These are phyloP conservation scores for Cerceris rybyensis DNA, from an alignment of 2,888 invertebrate genomes.

Conservation along the genomic window DNA sequence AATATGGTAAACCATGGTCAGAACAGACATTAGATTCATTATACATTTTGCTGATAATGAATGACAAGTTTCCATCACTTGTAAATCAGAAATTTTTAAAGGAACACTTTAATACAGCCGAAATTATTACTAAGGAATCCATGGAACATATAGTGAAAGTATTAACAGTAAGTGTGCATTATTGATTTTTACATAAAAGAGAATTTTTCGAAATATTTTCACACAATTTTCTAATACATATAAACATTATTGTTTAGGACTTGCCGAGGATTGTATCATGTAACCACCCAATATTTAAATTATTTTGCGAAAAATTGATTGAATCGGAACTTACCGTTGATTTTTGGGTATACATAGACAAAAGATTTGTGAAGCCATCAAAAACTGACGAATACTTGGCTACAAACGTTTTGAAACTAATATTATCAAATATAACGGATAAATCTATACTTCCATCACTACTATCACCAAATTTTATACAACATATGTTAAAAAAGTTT, in stretches of 20 bases:
- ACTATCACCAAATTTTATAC: slow-evolving; percentile 86
- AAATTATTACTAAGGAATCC: slow-evolving; percentile 85
- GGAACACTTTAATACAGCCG: slow-evolving; percentile 83
- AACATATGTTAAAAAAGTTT: slow-evolving; percentile 86
- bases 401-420: slow-evolving; percentile 84
- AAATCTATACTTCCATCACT: slow-evolving; percentile 84
- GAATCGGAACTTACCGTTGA: slow-evolving; percentile 82
- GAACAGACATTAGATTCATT: slow-evolving; percentile 87
- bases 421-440: slow-evolving; percentile 83
- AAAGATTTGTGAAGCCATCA: slow-evolving; percentile 83
- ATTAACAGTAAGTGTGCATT: slow-evolving; percentile 84
- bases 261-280: slow-evolving; percentile 84
- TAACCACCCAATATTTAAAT: slow-evolving; percentile 86
- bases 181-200: not conserved
- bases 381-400: slow-evolving; percentile 85
- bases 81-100: slow-evolving; percentile 84
- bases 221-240: slow-evolving; percentile 18
- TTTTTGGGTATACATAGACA: slow-evolving; percentile 85
- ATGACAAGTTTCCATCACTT: slow-evolving; percentile 82
- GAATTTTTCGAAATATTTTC: slow-evolving; percentile 17
- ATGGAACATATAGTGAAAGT: slow-evolving; percentile 84
- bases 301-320: slow-evolving; percentile 84
- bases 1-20: slow-evolving; percentile 85
- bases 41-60: slow-evolving; percentile 84
- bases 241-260: slow-evolving; percentile 82